Conservation (phyloP, 1,140 invertebrate genomes). For the Potamilus streckersoni region DNA sequence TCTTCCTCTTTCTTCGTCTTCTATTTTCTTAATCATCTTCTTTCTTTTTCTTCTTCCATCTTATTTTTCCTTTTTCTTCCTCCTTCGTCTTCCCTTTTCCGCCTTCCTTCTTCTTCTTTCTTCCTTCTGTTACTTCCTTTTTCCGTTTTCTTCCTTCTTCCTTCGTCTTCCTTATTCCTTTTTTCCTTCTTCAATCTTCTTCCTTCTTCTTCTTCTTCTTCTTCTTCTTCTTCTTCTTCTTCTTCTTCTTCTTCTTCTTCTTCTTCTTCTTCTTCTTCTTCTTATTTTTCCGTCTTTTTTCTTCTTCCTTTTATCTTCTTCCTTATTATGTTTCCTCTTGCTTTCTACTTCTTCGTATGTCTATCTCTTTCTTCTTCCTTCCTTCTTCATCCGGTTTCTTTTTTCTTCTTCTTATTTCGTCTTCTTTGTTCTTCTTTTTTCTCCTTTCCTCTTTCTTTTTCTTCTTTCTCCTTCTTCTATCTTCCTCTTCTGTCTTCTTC, state of each 20-base stretch:
- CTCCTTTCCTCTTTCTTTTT: conserved; percentile 5
- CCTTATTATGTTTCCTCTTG: background rate
- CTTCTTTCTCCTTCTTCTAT: background rate
- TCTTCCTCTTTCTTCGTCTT: background rate
- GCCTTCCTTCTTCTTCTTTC: conserved; percentile 6
- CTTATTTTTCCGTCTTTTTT: too few species aligned
- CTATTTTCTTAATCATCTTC: conserved; percentile 2
- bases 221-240: too few species aligned
- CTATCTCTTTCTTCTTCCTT: background rate
- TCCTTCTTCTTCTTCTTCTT: conserved; percentile 5
- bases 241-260: too few species aligned
- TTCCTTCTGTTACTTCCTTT: conserved; percentile 2
- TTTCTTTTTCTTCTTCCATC: background rate
- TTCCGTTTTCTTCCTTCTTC: conserved; percentile 12
- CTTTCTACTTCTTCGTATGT: background rate
- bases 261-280: too few species aligned
- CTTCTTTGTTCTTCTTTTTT: conserved; percentile 9
- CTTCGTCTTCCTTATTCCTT: background rate
- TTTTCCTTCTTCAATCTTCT: conserved; percentile 1
- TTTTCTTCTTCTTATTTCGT: conserved; percentile 14
- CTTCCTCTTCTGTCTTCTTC: background rate
- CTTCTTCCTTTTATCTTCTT: too few species aligned
- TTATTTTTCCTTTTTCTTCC: conserved; percentile 1
- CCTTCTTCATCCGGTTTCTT: background rate
- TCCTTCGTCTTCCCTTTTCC: background rate